Conservation (phyloP, 2,113 vertebrate species). For the Vidua chalybeata region DNA sequence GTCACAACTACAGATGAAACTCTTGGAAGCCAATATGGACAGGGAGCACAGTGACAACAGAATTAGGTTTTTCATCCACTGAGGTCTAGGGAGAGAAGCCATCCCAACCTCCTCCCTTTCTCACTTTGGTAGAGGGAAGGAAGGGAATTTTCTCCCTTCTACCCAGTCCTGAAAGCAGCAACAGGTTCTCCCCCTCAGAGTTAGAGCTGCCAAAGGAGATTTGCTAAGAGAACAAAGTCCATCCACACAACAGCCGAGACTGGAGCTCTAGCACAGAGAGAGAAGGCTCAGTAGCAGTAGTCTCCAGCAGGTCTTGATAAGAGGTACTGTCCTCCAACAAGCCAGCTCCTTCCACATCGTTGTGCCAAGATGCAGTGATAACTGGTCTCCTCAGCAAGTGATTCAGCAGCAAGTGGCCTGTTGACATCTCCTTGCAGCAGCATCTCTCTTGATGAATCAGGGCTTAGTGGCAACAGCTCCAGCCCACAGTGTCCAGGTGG, state of each 20-base stretch:
- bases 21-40: neutral
- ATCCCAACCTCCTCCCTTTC: neutral
- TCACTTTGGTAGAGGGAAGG: neutral
- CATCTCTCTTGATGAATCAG: constrained; percentile 1
- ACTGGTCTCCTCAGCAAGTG: constrained; percentile 8
- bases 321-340: neutral
- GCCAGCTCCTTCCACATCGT: neutral
- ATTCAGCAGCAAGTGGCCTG: constrained; percentile 15
- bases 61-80: neutral
- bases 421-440: constrained; percentile 26
- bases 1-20: neutral
- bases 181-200: neutral
- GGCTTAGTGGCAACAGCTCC: constrained; percentile 35
- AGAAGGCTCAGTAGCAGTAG: neutral
- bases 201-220: neutral
- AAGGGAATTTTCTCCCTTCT: neutral
- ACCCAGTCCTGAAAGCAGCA: neutral
- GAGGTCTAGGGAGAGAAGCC: neutral
- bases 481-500: constrained; percentile 30
- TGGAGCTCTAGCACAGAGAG: neutral
- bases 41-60: constrained; percentile 17
- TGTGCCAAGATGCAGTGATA: neutral
- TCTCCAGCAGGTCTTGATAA: neutral
- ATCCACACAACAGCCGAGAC: neutral
- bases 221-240: neutral